Evolutionary conservation across 2,888 invertebrate species (phyloP), one percentile per base, ranked within the genome.

Genomic region (Sacculina carcini): DNA sequence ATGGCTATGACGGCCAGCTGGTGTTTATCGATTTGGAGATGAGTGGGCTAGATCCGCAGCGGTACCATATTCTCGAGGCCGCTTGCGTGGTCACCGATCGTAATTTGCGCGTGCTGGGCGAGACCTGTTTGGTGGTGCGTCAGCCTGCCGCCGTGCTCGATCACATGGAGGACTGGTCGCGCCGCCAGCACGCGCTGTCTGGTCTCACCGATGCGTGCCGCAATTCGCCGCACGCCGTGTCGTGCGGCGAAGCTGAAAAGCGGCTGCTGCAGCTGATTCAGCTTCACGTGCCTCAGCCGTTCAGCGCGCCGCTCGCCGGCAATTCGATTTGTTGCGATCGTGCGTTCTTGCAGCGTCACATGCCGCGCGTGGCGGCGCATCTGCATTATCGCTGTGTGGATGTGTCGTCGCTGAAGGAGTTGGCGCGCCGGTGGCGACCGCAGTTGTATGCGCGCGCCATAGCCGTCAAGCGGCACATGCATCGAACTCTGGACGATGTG

Each of bases 351-450:
- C 62, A 65, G 12, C 79, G 80, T 66, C 76, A 79, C 62, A 85
- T 92, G 83, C 89, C 87, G 0, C 68, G 58, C 40, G 66, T 94
- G 6, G 64, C 79, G 61, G 62, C 73, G 1, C 82, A 86, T 63
- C 67, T 94, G 57, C 89, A 94, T 63, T 90, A 94, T 65, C 74
- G 94, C 59, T 78, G 86, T 42, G 76, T 98, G 56, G 96, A 96
- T 69, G 89, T 92, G 2, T 84, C 83, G 32, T 75, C 83, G 0
- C 66, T 96, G 19, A 92, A 90, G 64, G 90, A 92, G 65, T 63
- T 94, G 24, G 42, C 42, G 16, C 42, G 42, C 16, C 42, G 42
- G 14, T 50, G 34, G 50, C 12, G 40, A 16, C 48, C 48, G 21
- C 24, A 48, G 14, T n/a, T n/a, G 40, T 23, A 48, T 47, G 49